A percentile compares a stretch with the other conserved stretches of the same genome.
Conservation (phyloP, 1,140 invertebrate genomes). For the Drosophila melanica region DNA sequence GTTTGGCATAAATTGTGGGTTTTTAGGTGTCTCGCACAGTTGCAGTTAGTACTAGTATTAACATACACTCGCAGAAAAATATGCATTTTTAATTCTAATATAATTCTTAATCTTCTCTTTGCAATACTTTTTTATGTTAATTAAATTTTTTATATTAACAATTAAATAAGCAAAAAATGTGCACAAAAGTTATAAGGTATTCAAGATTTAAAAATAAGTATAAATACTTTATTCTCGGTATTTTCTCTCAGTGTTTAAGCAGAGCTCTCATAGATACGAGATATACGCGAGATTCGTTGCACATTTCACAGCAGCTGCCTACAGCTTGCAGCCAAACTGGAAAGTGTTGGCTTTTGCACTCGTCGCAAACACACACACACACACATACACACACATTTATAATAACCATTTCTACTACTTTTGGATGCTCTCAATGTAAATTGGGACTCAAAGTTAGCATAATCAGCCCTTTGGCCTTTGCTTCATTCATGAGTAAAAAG, state of each 20-base stretch:
- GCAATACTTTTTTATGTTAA: too few species aligned
- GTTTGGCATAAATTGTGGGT: slow-evolving; percentile 79
- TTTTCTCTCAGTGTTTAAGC: background rate
- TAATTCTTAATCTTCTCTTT: too few species aligned
- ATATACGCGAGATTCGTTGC: slow-evolving; percentile 33
- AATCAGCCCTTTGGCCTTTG: background rate
- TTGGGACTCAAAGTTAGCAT: background rate
- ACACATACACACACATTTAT: background rate
- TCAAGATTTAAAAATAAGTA: too few species aligned
- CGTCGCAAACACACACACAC: slow-evolving; percentile 7
- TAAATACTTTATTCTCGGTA: too few species aligned
- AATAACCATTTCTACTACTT: background rate
- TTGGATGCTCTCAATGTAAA: background rate
- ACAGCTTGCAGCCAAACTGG: slow-evolving; percentile 56
- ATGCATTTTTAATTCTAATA: too few species aligned
- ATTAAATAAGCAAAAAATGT: too few species aligned
- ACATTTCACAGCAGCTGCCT: slow-evolving; percentile 40
- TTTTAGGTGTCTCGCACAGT: slow-evolving; percentile 72
- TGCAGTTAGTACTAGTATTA: slow-evolving; percentile 62
- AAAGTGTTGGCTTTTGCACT: slow-evolving; percentile 62
- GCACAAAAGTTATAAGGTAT: too few species aligned
- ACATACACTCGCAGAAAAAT: slow-evolving; percentile 25
- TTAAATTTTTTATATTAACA: too few species aligned
- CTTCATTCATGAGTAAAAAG: slow-evolving; percentile 46
- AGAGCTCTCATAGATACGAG: slow-evolving; percentile 31